These are phyloP conservation scores for Recurvirostra avosetta DNA, from an alignment of 2,113 vertebrate species.

Conservation along the genomic window DNA sequence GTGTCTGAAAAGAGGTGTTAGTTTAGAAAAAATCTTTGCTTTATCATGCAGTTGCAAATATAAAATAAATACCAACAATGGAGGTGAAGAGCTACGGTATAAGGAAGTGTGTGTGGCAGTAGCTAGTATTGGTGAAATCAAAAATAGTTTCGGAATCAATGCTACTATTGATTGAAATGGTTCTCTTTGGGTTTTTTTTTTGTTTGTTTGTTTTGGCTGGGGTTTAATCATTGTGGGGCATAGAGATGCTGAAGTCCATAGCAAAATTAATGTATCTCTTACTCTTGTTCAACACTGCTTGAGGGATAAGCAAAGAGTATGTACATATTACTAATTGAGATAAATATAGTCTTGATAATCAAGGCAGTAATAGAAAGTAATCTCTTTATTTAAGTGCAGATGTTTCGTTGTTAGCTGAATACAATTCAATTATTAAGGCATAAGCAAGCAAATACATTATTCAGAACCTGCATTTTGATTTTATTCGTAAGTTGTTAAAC, in stretches of 20 bases:
- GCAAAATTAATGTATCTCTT: background rate
- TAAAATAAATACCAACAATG: background rate
- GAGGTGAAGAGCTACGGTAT: background rate
- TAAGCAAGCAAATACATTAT: background rate
- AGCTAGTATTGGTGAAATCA: background rate
- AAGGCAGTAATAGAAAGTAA: background rate
- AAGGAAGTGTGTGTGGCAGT: background rate
- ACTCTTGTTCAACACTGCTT: background rate
- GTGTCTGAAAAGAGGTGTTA: background rate
- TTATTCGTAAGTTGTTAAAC: background rate
- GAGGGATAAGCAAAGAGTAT: background rate
- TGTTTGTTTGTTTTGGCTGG: background rate
- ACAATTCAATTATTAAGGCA: background rate
- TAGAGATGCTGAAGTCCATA: background rate
- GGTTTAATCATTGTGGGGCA: background rate
- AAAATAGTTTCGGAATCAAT: background rate
- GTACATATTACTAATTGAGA: background rate
- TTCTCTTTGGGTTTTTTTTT: background rate
- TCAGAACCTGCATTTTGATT: background rate
- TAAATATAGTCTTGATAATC: conserved; percentile 21
- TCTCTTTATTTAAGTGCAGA: conserved; percentile 25
- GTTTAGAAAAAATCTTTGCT: background rate
- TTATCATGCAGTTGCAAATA: background rate
- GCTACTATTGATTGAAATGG: background rate
- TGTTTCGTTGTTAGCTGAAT: conserved; percentile 25